phyloP scores from a whole-genome alignment of 2,113 vertebrate genomes.

The Craseonycteris thonglongyai region DNA sequence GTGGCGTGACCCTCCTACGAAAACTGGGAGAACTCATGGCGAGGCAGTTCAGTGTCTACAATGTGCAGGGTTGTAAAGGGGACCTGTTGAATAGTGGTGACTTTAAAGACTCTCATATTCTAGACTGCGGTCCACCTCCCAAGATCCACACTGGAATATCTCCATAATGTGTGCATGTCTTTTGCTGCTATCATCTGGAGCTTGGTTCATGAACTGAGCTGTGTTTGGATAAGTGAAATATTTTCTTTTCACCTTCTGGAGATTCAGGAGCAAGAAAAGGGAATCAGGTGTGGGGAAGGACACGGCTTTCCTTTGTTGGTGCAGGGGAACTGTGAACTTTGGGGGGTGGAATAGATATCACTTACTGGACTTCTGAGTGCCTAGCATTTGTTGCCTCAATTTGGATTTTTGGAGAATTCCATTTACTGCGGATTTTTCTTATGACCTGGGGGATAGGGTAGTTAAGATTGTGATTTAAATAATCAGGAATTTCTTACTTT shows the following conservation, averaged over 20 bases:
- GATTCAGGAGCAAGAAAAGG: background rate
- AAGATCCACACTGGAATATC: background rate
- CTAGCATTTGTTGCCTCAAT: background rate
- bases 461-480: background rate
- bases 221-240: background rate
- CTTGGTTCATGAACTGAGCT: background rate
- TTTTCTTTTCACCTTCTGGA: background rate
- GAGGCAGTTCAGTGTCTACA: background rate
- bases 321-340: background rate
- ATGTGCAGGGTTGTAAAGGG: background rate
- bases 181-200: background rate
- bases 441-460: background rate
- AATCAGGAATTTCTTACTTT: background rate
- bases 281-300: background rate
- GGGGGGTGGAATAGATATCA: background rate
- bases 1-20: background rate
- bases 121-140: background rate
- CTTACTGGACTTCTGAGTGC: background rate
- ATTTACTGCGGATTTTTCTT: background rate
- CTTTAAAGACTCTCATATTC: background rate
- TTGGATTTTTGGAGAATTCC: background rate
- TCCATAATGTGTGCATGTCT: background rate
- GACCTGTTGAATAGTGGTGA: conserved; percentile 58
- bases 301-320: background rate
- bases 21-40: background rate